Evolutionary conservation across 2,113 vertebrate genomes (phyloP).

Genomic region (Holacanthus passer): DNA sequence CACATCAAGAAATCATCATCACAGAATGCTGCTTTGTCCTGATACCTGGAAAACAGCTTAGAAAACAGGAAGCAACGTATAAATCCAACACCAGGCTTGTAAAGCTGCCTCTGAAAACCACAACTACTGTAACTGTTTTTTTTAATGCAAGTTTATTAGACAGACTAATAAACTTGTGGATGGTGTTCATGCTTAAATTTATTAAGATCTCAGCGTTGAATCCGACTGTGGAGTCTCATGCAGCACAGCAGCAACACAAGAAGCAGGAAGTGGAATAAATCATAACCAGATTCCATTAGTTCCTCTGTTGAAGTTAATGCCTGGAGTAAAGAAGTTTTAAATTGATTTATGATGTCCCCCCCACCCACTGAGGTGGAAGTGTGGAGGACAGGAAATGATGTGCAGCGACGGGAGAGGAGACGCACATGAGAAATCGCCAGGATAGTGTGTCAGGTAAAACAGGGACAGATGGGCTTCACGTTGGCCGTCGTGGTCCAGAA

Average conservation of each 20-base stretch:
- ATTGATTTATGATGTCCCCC: conserved; percentile 51
- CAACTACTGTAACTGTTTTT: conserved; percentile 28
- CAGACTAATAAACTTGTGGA: conserved; percentile 48
- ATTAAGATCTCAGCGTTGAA: conserved; percentile 20
- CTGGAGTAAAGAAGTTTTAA: conserved; percentile 37
- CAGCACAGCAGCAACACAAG: conserved; percentile 29
- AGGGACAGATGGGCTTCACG: conserved; percentile 24
- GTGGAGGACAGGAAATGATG: conserved; percentile 51
- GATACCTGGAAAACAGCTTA: conserved; percentile 2
- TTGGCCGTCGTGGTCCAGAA: neutral
- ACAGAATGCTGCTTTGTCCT: neutral
- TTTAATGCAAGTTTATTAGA: conserved; percentile 57
- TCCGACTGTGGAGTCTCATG: conserved; percentile 1
- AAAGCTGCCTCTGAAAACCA: conserved; percentile 39
- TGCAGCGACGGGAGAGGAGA: conserved; percentile 28
- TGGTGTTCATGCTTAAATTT: conserved; percentile 5
- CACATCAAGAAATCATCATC: neutral
- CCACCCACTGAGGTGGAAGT: conserved; percentile 37
- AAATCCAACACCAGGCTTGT: conserved; percentile 29
- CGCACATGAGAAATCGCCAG: conserved; percentile 2
- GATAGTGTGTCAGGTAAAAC: conserved; percentile 27
- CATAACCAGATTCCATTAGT: conserved; percentile 52
- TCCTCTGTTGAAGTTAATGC: conserved; percentile 46
- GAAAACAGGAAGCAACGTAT: conserved; percentile 17
- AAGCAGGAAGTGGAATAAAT: conserved; percentile 58